phyloP scores from a whole-genome alignment of 2,888 invertebrate genomes.

The Aplocera efformata region DNA sequence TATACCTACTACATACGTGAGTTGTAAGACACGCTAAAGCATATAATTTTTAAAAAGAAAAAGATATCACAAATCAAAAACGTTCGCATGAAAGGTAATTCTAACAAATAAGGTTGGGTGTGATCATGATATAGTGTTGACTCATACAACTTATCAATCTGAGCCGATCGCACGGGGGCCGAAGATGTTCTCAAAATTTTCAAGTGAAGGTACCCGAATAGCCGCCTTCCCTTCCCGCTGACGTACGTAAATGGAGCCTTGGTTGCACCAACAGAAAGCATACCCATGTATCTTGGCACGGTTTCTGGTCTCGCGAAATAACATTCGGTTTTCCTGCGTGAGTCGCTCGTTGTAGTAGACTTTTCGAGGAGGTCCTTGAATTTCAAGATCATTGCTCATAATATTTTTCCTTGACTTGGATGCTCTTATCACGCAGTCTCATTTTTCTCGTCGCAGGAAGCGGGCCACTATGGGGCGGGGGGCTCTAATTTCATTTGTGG shows the following conservation, averaged over 20 bases:
- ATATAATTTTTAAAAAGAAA: too few relatives aligned
- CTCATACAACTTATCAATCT: too few relatives aligned
- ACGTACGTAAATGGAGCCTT: slow-evolving; percentile 20
- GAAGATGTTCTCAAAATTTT: too few relatives aligned
- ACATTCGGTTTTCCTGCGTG: slow-evolving; percentile 20
- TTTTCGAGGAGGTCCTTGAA: slow-evolving; percentile 3
- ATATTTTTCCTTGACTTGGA: slow-evolving; percentile 24
- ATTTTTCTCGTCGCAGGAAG: slow-evolving; percentile 18
- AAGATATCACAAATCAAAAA: too few relatives aligned
- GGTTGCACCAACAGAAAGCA: slow-evolving; percentile 19
- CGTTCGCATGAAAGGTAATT: too few relatives aligned
- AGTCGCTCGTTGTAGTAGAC: slow-evolving; percentile 25
- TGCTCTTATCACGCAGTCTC: slow-evolving; percentile 26
- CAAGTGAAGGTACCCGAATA: background rate
- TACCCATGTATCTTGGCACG: slow-evolving; percentile 12
- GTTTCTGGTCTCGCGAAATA: slow-evolving; percentile 24
- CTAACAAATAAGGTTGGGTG: too few relatives aligned
- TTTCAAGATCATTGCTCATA: slow-evolving; percentile 15
- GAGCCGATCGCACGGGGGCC: too few relatives aligned
- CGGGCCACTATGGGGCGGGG: slow-evolving; percentile 25
- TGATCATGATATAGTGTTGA: too few relatives aligned
- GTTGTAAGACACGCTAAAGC: too few relatives aligned
- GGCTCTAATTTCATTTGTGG: background rate
- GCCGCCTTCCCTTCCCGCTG: slow-evolving; percentile 21
- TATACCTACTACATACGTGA: too few relatives aligned